Percentiles rank a stretch among this genome's conserved stretches.
These are phyloP conservation scores for Lordiphosa stackelbergi DNA, from an alignment of 1,140 invertebrate species.

Conservation along the genomic window DNA sequence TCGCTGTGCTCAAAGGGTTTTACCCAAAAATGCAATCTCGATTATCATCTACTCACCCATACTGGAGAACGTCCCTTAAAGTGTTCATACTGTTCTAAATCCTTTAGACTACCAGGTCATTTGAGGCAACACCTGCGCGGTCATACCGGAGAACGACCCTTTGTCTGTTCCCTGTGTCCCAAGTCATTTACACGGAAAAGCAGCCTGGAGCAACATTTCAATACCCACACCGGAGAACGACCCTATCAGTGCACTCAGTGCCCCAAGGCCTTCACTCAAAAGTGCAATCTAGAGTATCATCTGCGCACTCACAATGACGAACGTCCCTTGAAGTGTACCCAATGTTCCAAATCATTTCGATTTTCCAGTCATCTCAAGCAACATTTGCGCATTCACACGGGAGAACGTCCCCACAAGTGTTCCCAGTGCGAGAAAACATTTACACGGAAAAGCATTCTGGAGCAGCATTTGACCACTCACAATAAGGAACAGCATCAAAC, in stretches of 20 bases:
- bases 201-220: neutral
- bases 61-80: neutral
- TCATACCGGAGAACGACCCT: neutral
- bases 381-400: neutral
- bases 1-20: neutral
- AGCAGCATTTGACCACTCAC: neutral
- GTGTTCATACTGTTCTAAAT: neutral
- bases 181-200: constrained; percentile 1
- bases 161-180: neutral
- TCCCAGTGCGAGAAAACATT: neutral
- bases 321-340: no score
- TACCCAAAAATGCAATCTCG: neutral
- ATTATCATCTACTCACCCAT: neutral
- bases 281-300: neutral
- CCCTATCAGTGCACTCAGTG: neutral
- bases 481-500: neutral
- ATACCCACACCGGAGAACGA: neutral
- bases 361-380: no score
- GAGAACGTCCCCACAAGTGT: neutral
- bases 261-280: neutral
- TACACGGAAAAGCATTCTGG: neutral
- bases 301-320: neutral
- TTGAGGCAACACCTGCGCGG: neutral
- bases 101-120: neutral
- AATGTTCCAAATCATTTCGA: no score